phyloP scores from a whole-genome alignment of 2,888 invertebrate genomes.

The Morpho deidamia region DNA sequence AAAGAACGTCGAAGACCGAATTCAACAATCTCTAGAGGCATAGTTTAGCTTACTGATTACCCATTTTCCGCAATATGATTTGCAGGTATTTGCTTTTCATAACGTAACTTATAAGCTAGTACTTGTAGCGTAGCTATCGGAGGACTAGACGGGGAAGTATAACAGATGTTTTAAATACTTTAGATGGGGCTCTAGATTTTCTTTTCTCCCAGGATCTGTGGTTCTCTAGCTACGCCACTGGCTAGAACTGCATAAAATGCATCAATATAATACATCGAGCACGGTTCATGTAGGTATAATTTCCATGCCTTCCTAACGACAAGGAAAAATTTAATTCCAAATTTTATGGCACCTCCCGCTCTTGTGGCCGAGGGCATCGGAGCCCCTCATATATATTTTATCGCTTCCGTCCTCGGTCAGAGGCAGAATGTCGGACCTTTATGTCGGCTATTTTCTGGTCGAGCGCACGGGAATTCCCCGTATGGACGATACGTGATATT shows the following conservation, averaged over 20 bases:
- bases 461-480: conserved; percentile 62
- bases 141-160: too few species aligned
- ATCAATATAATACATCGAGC: neutral
- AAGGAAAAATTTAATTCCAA: conserved; percentile 19
- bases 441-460: conserved; percentile 73
- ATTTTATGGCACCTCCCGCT: conserved; percentile 39
- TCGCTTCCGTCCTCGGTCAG: conserved; percentile 54
- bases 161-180: too few species aligned
- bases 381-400: conserved; percentile 53
- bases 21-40: too few species aligned
- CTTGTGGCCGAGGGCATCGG: conserved; percentile 31
- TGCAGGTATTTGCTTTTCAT: too few species aligned
- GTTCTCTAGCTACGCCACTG: neutral
- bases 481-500: conserved; percentile 59
- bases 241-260: neutral
- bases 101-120: too few species aligned
- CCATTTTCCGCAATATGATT: too few species aligned
- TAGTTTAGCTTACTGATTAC: too few species aligned
- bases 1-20: too few species aligned
- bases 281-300: neutral
- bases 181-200: too few species aligned
- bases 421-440: conserved; percentile 64
- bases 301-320: conserved; percentile 1
- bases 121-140: too few species aligned
- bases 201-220: too few species aligned